Evolutionary conservation across 2,113 vertebrate species (phyloP).

Genomic region (Grammomys dolichurus): DNA sequence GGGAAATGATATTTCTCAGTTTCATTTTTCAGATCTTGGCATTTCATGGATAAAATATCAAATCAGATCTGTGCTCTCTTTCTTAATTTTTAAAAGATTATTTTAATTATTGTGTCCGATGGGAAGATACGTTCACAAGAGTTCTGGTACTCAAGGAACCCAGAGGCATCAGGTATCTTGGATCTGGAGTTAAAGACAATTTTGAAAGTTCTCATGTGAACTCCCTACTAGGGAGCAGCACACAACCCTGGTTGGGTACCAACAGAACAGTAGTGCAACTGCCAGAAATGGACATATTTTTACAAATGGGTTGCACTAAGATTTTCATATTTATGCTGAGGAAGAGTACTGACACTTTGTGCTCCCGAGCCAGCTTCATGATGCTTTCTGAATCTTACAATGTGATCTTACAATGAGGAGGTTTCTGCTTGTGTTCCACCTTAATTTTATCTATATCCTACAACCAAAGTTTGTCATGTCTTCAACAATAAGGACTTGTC

Average conservation of each 20-base stretch:
- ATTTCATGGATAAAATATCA: background rate
- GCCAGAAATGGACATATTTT: background rate
- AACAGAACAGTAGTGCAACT: background rate
- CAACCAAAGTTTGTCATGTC: background rate
- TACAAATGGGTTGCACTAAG: too few relatives aligned
- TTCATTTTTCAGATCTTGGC: background rate
- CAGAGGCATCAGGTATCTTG: background rate
- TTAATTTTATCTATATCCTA: background rate
- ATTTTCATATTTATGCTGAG: background rate
- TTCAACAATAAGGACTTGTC: background rate
- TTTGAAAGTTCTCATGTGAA: background rate
- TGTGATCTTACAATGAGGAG: background rate
- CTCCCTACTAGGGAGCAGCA: background rate
- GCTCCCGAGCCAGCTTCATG: rapidly evolving
- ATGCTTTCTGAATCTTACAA: background rate
- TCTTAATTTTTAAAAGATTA: background rate
- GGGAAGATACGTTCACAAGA: background rate
- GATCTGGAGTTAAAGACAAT: background rate
- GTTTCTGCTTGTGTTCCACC: background rate
- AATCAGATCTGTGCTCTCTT: background rate
- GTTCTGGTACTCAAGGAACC: background rate
- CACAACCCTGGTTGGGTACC: too few relatives aligned
- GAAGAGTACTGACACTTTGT: background rate
- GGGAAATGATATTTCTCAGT: background rate
- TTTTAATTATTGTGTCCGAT: background rate